Conservation (phyloP, 2,113 vertebrate species). For the Sakesphorus luctuosus region DNA sequence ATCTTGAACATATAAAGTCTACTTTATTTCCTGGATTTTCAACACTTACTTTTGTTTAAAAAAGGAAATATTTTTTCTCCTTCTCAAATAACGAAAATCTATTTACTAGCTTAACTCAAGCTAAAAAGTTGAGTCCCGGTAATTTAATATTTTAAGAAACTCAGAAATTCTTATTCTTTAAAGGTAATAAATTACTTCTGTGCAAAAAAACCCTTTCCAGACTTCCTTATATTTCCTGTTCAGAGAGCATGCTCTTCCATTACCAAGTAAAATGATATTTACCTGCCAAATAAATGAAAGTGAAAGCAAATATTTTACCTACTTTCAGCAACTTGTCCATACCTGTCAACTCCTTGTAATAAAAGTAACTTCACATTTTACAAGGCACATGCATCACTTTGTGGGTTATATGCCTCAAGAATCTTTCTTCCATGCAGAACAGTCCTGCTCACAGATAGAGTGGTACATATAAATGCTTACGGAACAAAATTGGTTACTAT, state of each 20-base stretch:
- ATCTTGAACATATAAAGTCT: neutral
- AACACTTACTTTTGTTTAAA: neutral
- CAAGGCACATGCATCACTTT: neutral
- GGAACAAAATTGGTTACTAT: neutral
- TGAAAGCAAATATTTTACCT: neutral
- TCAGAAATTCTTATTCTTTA: neutral
- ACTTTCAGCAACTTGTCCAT: conserved; percentile 18
- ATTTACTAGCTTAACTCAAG: neutral
- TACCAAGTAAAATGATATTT: neutral
- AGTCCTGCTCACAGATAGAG: neutral
- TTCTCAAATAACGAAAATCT: neutral
- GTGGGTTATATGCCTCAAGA: conserved; percentile 1
- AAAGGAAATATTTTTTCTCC: neutral
- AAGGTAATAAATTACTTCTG: neutral
- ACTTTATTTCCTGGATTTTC: neutral
- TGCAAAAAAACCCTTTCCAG: neutral
- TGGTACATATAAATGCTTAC: neutral
- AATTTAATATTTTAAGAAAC: neutral
- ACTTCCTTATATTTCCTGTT: neutral
- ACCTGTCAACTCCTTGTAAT: conserved; percentile 4
- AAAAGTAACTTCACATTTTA: conserved; percentile 5
- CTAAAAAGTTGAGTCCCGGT: neutral
- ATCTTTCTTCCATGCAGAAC: neutral
- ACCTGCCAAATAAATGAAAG: conserved; percentile 18
- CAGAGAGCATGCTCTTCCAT: neutral